Conservation (phyloP, 2,888 invertebrate genomes). For the Pelosia muscerda region DNA sequence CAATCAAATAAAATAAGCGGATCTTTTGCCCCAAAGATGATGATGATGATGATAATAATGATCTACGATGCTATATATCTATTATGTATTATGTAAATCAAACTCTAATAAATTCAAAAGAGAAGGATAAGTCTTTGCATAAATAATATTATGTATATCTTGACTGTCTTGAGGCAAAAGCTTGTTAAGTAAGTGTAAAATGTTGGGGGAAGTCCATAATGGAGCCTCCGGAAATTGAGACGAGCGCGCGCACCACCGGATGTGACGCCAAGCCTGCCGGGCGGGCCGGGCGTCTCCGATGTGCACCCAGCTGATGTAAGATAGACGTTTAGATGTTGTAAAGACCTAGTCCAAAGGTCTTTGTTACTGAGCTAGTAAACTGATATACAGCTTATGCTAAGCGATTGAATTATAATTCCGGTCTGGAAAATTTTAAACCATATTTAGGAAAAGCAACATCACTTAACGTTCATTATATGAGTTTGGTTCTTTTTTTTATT, state of each 20-base stretch:
- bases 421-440: too few species aligned
- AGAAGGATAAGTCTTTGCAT: neutral
- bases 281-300: conserved; percentile 14
- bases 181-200: conserved; percentile 26
- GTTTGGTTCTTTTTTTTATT: too few species aligned
- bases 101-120: neutral
- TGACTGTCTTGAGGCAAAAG: conserved; percentile 5
- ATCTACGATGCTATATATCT: too few species aligned
- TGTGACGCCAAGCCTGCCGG: conserved; percentile 13
- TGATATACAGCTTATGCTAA: neutral
- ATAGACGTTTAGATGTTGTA: neutral
- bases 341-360: neutral
- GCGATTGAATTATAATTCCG: too few species aligned
- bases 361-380: neutral
- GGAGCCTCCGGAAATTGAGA: conserved; percentile 32
- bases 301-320: conserved; percentile 7
- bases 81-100: too few species aligned
- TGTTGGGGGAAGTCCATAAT: conserved; percentile 27
- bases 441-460: too few species aligned
- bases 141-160: conserved; percentile 16
- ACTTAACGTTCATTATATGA: too few species aligned
- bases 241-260: conserved; percentile 26
- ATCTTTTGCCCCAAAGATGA: too few species aligned
- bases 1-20: too few species aligned
- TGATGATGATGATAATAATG: too few species aligned